Evolutionary conservation across 2,888 invertebrate genomes (phyloP), one percentile per base, ranked within the genome.

Genomic region (Drosophila nr. fundita): DNA sequence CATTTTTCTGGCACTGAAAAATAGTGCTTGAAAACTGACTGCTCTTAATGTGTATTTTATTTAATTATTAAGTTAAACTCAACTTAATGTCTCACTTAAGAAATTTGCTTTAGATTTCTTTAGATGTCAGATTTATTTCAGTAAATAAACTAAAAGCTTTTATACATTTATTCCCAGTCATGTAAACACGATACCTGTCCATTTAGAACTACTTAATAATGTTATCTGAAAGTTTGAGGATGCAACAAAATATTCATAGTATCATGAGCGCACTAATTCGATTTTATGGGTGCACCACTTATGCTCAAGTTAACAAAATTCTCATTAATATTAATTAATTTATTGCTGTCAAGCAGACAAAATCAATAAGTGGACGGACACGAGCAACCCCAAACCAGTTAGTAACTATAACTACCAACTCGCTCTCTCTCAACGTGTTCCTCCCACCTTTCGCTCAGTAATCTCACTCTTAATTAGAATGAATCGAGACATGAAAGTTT

Each of bases 291-390:
- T n/a, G 15, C 50, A 18, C 48, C 29, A 48, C 38, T 59, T 27
- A 68, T 60, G 75, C 66, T 45, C 53, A 80, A 68, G 63, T 63
- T 42, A 53, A 62, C 81, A 69, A 73, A 50, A 53, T 73, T 59
- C 68, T 69, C 81, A 69, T 76, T 81, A 77, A 64, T 67, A 62
- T 73, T 73, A 73, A 78, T 80, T 77, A 81, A 66, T 66, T 66
- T 76, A 67, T 48, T 27, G 45, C 54, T 34, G 57, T 48, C 53
- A 42, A 36, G 3, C 38, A 52, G n/a, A 54, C 30, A 80, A 76
- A 79, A 71, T 80, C 77, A 80, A 71, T 78, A 80, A 61, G 18
- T 38, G 48, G 18, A 54, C 60, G 48, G 18, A 54, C 60, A 57
- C 38, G 27, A 60, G 40, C 54, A 24, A 18, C 15, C 8, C 11